Percentiles rank a stretch among this genome's conserved stretches.
phyloP scores from a whole-genome alignment of 2,113 vertebrate species.

The Neotoma lepida region DNA sequence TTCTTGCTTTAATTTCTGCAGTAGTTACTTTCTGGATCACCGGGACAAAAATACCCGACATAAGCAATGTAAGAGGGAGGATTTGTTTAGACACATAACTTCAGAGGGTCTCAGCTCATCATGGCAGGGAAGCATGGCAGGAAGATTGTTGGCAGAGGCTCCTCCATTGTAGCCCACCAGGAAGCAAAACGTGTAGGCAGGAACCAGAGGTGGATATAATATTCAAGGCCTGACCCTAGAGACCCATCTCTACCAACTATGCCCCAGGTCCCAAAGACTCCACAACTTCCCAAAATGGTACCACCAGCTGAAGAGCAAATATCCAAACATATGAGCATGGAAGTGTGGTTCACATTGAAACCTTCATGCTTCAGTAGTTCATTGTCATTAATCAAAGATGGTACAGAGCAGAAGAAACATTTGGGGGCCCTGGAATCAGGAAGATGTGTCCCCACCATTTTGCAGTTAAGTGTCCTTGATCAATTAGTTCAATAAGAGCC shows the following conservation, averaged over 20 bases:
- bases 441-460: not conserved
- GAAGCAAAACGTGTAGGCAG: not conserved
- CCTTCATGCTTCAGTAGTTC: not conserved
- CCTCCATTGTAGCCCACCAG: not conserved
- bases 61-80: not conserved
- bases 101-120: not conserved
- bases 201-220: too few species aligned
- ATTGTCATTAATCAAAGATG: conserved; percentile 35
- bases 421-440: not conserved
- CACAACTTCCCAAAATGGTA: not conserved
- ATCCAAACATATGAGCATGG: not conserved
- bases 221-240: not conserved
- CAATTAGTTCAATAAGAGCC: not conserved
- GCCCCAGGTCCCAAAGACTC: not conserved
- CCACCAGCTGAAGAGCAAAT: not conserved
- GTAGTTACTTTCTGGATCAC: not conserved
- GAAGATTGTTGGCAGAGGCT: not conserved
- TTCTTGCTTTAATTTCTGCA: not conserved
- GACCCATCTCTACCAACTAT: not conserved
- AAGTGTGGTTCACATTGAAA: not conserved
- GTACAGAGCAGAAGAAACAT: not conserved
- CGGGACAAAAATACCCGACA: not conserved
- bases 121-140: not conserved
- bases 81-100: not conserved
- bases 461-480: conserved; percentile 11